phyloP scores from a whole-genome alignment of 1,140 invertebrate genomes.

The Meloidogyne exigua region DNA sequence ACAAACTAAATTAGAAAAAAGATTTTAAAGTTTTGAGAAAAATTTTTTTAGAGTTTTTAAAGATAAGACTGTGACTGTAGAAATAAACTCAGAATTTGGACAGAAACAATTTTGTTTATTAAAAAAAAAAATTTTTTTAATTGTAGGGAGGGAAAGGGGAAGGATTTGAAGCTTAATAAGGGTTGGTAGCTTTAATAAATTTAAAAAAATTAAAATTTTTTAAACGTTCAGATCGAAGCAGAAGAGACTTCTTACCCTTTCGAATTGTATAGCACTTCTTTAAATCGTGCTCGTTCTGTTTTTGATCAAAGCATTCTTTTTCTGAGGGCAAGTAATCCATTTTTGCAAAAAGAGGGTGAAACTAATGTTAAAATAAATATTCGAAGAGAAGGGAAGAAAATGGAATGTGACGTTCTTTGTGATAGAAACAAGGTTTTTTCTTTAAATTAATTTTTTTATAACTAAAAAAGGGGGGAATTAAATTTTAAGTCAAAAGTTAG shows the following conservation, averaged over 20 bases:
- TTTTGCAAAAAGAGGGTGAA: constrained; percentile 35
- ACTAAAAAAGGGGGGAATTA: too few relatives aligned
- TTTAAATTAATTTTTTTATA: not conserved
- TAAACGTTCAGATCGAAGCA: constrained; percentile 42
- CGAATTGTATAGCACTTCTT: constrained; percentile 56
- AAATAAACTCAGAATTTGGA: too few relatives aligned
- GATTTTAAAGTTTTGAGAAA: too few relatives aligned
- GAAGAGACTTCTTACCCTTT: constrained; percentile 52
- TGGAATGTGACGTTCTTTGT: constrained; percentile 50
- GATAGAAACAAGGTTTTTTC: constrained; percentile 27
- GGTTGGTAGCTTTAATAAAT: too few relatives aligned
- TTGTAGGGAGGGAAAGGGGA: too few relatives aligned
- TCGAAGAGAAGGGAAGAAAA: constrained; percentile 36
- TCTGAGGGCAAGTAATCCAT: constrained; percentile 57
- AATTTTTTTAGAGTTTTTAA: too few relatives aligned
- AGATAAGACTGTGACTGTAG: too few relatives aligned
- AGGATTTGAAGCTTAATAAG: too few relatives aligned
- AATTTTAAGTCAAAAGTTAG: not conserved
- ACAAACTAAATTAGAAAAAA: too few relatives aligned
- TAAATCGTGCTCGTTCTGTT: constrained; percentile 54
- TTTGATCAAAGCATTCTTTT: constrained; percentile 61
- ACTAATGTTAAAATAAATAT: constrained; percentile 51
- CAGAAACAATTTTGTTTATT: too few relatives aligned
- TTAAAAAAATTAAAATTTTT: not conserved
- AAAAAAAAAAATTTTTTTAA: too few relatives aligned